Evolutionary conservation across 2,797 vertebrate species (phyloP).

Genomic region (Pipistrellus kuhlii): DNA sequence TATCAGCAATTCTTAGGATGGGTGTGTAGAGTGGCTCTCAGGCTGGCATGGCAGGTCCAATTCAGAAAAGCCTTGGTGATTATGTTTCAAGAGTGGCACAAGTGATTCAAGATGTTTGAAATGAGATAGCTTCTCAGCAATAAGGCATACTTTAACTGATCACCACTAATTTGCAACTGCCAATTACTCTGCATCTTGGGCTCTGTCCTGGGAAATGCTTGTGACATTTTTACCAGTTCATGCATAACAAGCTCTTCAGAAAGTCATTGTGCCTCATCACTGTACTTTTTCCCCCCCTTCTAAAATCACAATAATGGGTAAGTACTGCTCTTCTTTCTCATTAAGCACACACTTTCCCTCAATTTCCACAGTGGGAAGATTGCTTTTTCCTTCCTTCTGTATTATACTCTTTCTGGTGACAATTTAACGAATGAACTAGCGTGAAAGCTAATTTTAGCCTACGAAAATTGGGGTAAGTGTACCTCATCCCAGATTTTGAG

Average conservation of each 20-base stretch:
- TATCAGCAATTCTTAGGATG: neutral
- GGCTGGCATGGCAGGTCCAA: neutral
- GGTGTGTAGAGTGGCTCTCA: neutral
- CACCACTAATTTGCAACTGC: conserved; percentile 55
- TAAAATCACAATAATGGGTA: conserved; percentile 52
- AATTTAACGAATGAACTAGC: conserved; percentile 60
- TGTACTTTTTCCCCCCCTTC: neutral
- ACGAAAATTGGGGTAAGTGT: conserved; percentile 10
- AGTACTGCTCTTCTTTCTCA: conserved; percentile 38
- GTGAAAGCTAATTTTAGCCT: conserved; percentile 42
- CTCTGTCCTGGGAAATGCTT: conserved; percentile 50
- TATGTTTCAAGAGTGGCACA: conserved; percentile 35
- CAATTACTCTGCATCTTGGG: conserved; percentile 55
- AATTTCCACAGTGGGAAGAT: conserved; percentile 33
- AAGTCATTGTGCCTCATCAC: conserved; percentile 35
- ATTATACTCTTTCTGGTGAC: conserved; percentile 35
- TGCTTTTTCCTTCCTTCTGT: neutral
- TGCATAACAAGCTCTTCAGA: conserved; percentile 69
- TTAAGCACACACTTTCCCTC: conserved; percentile 55
- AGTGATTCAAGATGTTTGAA: conserved; percentile 62
- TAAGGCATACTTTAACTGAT: conserved; percentile 65
- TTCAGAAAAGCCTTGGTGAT: conserved; percentile 60
- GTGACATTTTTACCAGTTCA: conserved; percentile 12
- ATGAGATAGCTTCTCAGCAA: conserved; percentile 27
- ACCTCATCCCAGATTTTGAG: neutral